Evolutionary conservation across 1,140 invertebrate species (phyloP), one percentile per base, ranked within the genome.

Genomic region (Lysiphlebus fabarum): DNA sequence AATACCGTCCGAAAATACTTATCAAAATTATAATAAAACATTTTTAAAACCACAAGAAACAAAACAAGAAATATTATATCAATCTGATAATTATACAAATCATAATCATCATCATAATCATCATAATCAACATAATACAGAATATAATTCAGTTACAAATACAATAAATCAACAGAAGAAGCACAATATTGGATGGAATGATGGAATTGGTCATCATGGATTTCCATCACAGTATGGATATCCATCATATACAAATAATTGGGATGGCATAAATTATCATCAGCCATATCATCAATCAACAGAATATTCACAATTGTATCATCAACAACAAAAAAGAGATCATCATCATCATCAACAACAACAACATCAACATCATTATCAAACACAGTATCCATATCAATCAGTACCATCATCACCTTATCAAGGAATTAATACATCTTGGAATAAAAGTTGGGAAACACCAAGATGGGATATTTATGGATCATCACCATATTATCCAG

Each of bases 1-100:
- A 36, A 73, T 71, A 50, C 56, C 63, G 41, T 56, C 62, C 4
- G 76, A 75, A 5, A 68, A 59, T 34, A 64, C 62, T n/a, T 70
- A 68, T 48, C 71, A 74, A 50, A 71, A 68, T 58, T 62, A 69
- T 17, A 63, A 67, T 0, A 73, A 72, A 59, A 77, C 77, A 6
- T 78, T 76, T 51, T 55, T 79, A 1, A 79, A 78, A 42, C 77
- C 77, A 10, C 74, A 75, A n/a, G 76, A 78, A 33, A 74, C 74
- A 26, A 69, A 66, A 5, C 71, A 70, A 11, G 70, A 62, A 47
- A 62, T 49, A 17, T 56, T 59, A 17, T 73, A 68, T 26, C 55
- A 66, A 17, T 70, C 76, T 5, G 62, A 50, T 58, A 44, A 53
- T 9, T 65, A 34, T 12, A n/a, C 10, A 12, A 36, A 5, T 38